Percentiles rank a stretch among this genome's conserved stretches.
Conservation (phyloP, 2,888 invertebrate genomes). For the Bellardia bayeri region DNA sequence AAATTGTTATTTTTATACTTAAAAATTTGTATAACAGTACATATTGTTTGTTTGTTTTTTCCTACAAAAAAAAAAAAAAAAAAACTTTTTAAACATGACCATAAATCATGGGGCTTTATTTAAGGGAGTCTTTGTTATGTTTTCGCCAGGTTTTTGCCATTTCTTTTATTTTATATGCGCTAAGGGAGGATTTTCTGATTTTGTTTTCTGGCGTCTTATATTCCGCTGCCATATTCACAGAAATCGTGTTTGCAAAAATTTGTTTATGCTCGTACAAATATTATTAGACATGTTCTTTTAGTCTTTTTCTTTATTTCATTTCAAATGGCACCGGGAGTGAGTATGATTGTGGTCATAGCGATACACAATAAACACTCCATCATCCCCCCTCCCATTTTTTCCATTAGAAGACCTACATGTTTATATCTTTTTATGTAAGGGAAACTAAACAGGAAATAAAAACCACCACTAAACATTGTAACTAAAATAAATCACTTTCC, state of each 20-base stretch:
- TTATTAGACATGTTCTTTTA: conserved; percentile 23
- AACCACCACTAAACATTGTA: conserved; percentile 48
- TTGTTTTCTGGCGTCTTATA: neutral
- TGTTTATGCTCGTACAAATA: conserved; percentile 49
- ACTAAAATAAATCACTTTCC: conserved; percentile 14
- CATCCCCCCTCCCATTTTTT: neutral
- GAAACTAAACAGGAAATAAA: neutral
- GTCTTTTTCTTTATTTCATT: neutral
- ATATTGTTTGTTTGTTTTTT: conserved; percentile 5
- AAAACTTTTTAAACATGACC: conserved; percentile 26
- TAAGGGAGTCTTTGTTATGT: conserved; percentile 15
- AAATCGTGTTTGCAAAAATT: conserved; percentile 60
- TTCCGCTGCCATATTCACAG: neutral
- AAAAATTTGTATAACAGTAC: conserved; percentile 1
- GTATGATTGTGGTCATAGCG: conserved; percentile 32
- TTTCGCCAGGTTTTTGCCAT: conserved; percentile 15
- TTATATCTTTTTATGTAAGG: neutral
- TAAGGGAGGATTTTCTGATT: conserved; percentile 48
- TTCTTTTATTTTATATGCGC: conserved; percentile 31
- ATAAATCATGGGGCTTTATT: conserved; percentile 57
- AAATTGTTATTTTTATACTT: conserved; percentile 14
- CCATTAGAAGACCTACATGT: neutral
- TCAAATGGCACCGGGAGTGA: neutral
- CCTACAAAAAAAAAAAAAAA: neutral
- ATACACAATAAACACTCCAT: neutral